phyloP scores from a whole-genome alignment of 2,797 vertebrate species.

The Sebastes elongatus region DNA sequence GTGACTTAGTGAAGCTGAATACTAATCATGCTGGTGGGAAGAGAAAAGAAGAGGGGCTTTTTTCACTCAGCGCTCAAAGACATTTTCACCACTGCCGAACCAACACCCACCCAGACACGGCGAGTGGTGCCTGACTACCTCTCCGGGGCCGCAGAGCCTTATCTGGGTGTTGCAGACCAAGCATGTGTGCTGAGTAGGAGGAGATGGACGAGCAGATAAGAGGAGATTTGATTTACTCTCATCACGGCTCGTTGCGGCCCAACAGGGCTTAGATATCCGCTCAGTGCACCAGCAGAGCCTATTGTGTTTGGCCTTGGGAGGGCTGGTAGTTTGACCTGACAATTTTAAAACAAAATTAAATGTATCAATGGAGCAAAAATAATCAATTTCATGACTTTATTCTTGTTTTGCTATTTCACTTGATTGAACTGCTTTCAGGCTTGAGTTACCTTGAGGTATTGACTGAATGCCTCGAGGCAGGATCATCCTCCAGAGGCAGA shows the following conservation, averaged over 20 bases:
- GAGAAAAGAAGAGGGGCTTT: slow-evolving; percentile 24
- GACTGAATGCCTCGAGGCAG: slow-evolving; percentile 8
- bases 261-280: slow-evolving; percentile 41
- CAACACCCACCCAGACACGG: slow-evolving; percentile 39
- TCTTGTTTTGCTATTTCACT: neutral
- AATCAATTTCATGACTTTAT: neutral
- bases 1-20: slow-evolving; percentile 64
- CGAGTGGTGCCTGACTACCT: slow-evolving; percentile 18
- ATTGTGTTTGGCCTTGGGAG: slow-evolving; percentile 28
- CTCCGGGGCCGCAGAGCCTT: slow-evolving; percentile 34
- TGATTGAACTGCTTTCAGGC: slow-evolving; percentile 23
- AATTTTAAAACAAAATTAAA: neutral
- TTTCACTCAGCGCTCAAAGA: slow-evolving; percentile 36
- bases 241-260: slow-evolving; percentile 28
- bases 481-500: slow-evolving; percentile 9
- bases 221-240: slow-evolving; percentile 65
- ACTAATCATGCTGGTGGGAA: slow-evolving; percentile 57
- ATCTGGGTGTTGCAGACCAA: slow-evolving; percentile 56
- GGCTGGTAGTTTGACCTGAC: neutral
- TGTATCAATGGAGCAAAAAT: neutral
- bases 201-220: slow-evolving; percentile 63
- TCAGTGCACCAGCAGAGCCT: slow-evolving; percentile 8
- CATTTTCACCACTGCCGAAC: slow-evolving; percentile 37
- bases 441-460: slow-evolving; percentile 21
- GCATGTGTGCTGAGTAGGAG: slow-evolving; percentile 59